Percentiles rank a stretch among this genome's conserved stretches.
Evolutionary conservation across 2,113 vertebrate species (phyloP).

Genomic region (Gymnocephalus cernua): DNA sequence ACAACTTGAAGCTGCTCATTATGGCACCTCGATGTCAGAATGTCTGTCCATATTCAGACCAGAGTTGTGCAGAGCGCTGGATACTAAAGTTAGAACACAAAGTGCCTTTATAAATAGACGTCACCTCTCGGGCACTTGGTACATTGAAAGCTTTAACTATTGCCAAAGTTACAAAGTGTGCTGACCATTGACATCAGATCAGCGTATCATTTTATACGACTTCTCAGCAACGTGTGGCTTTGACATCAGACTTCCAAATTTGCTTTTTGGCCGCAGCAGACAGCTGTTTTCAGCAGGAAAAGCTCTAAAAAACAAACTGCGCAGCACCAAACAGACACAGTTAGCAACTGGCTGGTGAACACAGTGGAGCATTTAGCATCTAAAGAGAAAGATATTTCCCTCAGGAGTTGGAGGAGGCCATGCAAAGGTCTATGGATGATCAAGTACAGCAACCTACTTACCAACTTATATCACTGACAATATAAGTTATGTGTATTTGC

Average conservation of each 20-base stretch:
- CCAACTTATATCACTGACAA: too few relatives aligned
- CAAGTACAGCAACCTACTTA: too few relatives aligned
- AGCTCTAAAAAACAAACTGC: neutral
- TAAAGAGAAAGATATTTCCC: neutral
- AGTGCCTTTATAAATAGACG: conserved; percentile 74
- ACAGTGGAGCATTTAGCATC: neutral
- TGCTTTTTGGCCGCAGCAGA: neutral
- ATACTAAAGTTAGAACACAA: conserved; percentile 70
- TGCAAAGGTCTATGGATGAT: too few relatives aligned
- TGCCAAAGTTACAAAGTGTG: conserved; percentile 45
- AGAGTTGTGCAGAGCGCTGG: conserved; percentile 27
- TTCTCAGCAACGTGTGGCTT: neutral
- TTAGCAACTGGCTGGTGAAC: neutral
- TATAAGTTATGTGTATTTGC: too few relatives aligned
- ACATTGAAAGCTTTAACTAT: conserved; percentile 39
- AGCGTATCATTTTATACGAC: conserved; percentile 3
- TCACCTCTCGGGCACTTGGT: conserved; percentile 32
- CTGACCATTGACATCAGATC: conserved; percentile 28
- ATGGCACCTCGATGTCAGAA: conserved; percentile 48
- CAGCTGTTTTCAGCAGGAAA: neutral
- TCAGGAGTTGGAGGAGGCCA: neutral
- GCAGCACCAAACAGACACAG: neutral
- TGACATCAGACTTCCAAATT: conserved; percentile 12
- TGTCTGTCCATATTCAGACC: conserved; percentile 65
- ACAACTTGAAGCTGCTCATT: conserved; percentile 33